Conservation (phyloP, 2,113 vertebrate species). For the Saccopteryx leptura region DNA sequence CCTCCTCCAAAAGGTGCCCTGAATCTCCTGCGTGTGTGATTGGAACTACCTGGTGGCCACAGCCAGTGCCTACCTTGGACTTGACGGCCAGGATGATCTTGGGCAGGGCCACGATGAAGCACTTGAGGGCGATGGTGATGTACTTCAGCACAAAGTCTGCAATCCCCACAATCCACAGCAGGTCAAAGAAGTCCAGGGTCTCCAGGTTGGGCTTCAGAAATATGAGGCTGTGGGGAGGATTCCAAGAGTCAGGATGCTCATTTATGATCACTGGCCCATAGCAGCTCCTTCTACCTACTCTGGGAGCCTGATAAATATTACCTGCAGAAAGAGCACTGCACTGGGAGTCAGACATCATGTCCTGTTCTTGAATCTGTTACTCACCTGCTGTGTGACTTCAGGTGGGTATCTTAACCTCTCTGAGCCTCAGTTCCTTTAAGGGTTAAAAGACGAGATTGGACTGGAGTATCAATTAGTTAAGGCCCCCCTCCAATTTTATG, state of each 20-base stretch:
- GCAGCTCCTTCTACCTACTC: neutral
- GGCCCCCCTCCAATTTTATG: neutral
- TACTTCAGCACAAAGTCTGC: constrained; percentile 98
- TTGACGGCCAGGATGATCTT: constrained; percentile 97
- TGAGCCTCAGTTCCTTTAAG: neutral
- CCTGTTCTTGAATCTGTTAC: neutral
- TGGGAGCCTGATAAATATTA: neutral
- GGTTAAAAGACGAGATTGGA: neutral
- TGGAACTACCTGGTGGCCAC: neutral
- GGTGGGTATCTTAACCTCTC: neutral
- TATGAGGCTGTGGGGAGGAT: constrained; percentile 91
- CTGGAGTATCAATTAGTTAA: neutral
- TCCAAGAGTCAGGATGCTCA: neutral
- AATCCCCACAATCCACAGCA: constrained; percentile 98
- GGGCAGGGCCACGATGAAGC: constrained; percentile 95
- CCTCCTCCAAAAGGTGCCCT: neutral
- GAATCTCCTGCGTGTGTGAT: neutral
- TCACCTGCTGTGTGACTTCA: neutral
- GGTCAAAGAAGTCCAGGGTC: constrained; percentile 96
- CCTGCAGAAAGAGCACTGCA: neutral
- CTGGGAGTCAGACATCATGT: neutral
- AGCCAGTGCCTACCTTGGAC: constrained; percentile 92
- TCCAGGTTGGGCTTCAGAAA: constrained; percentile 96
- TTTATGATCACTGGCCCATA: no score
- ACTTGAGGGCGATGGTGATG: constrained; percentile 96